Conservation (phyloP, 2,797 vertebrate genomes). For the Xyrichtys novacula region DNA sequence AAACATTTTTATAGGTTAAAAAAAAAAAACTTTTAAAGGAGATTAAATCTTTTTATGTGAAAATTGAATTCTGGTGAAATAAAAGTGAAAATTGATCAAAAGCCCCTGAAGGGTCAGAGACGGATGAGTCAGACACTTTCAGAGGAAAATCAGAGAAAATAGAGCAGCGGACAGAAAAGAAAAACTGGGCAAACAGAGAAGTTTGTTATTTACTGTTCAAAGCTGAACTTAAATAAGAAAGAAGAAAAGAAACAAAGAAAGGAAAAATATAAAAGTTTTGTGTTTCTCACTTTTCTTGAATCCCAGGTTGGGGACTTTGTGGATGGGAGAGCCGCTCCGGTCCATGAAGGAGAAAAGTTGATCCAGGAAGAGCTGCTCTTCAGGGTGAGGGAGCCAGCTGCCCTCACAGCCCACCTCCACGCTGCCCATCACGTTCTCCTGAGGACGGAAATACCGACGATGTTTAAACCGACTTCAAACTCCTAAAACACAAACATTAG, state of each 20-base stretch:
- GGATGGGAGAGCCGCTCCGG: constrained; percentile 80
- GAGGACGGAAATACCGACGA: neutral
- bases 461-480: too few relatives aligned
- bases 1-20: too few relatives aligned
- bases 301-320: constrained; percentile 88
- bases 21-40: too few relatives aligned
- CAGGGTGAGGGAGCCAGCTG: constrained; percentile 85
- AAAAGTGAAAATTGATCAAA: neutral
- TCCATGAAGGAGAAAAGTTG: constrained; percentile 86
- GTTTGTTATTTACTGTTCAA: too few relatives aligned
- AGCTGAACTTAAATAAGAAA: too few relatives aligned
- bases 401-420: constrained; percentile 81
- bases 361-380: constrained; percentile 87
- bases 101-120: too few relatives aligned
- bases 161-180: neutral
- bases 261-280: too few relatives aligned
- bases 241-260: accelerated
- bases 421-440: constrained; percentile 86
- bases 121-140: neutral
- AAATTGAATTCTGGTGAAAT: too few relatives aligned
- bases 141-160: neutral
- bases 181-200: neutral
- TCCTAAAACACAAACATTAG: neutral
- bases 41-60: too few relatives aligned
- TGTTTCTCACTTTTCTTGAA: constrained; percentile 88